Percentiles rank a stretch among this genome's conserved stretches.
phyloP scores from a whole-genome alignment of 2,797 vertebrate genomes.

The Chiloscyllium punctatum region DNA sequence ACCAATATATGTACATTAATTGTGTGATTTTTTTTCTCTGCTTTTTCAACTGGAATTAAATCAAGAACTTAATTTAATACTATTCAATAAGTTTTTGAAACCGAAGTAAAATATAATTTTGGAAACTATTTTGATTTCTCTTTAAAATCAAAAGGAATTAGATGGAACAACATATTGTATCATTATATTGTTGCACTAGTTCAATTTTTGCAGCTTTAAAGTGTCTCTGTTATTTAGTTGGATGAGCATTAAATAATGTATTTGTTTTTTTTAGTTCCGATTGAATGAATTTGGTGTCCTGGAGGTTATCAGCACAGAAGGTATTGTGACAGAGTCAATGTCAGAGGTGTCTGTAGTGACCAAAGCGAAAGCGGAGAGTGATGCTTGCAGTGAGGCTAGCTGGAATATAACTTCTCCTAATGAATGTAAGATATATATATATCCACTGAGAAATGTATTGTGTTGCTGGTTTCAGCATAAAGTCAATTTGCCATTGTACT shows the following conservation, averaged over 20 bases:
- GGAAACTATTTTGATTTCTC: neutral
- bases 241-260: neutral
- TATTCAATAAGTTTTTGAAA: neutral
- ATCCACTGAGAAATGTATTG: neutral
- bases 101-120: neutral
- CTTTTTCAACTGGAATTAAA: neutral
- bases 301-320: conserved; percentile 25
- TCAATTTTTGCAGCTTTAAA: neutral
- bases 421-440: conserved; percentile 7
- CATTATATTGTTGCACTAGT: neutral
- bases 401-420: neutral
- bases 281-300: conserved; percentile 34
- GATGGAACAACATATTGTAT: neutral
- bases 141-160: neutral
- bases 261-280: conserved; percentile 25
- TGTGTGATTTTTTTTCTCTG: neutral
- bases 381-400: conserved; percentile 1
- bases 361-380: neutral
- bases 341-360: neutral
- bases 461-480: no score
- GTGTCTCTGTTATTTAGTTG: neutral
- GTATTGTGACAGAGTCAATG: neutral
- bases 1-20: neutral
- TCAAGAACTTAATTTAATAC: neutral
- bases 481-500: neutral